A percentile compares a stretch with the other conserved stretches of the same genome.
phyloP scores from a whole-genome alignment of 2,113 vertebrate genomes.

The Condylura cristata region DNA sequence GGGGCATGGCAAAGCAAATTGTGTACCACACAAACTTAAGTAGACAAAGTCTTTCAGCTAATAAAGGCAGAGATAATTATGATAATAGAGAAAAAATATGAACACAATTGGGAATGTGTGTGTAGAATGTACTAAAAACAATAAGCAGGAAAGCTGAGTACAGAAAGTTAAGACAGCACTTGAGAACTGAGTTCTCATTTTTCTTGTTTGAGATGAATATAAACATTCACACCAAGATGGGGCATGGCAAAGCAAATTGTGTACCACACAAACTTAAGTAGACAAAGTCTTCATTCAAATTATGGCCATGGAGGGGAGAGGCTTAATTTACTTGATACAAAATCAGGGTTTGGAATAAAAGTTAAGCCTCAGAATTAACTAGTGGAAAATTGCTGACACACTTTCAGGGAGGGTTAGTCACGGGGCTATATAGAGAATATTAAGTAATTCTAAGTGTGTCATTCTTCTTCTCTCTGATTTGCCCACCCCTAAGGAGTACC shows the following conservation, averaged over 20 bases:
- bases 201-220: background rate
- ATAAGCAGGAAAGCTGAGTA: background rate
- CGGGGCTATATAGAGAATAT: background rate
- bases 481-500: background rate
- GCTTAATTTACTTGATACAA: background rate
- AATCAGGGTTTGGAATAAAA: rapidly evolving
- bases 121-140: background rate
- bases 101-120: background rate
- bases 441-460: background rate
- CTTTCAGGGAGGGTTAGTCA: background rate
- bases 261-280: background rate
- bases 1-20: background rate
- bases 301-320: background rate
- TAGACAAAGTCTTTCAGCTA: background rate
- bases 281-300: background rate
- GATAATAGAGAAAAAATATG: background rate
- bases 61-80: background rate
- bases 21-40: background rate
- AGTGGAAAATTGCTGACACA: background rate
- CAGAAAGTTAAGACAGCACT: background rate
- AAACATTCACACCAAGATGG: background rate
- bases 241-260: background rate
- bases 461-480: background rate
- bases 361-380: background rate
- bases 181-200: background rate